Base-by-base conservation (phyloP, 2,797 vertebrate species). In the Brachymystax lenok region DNA sequence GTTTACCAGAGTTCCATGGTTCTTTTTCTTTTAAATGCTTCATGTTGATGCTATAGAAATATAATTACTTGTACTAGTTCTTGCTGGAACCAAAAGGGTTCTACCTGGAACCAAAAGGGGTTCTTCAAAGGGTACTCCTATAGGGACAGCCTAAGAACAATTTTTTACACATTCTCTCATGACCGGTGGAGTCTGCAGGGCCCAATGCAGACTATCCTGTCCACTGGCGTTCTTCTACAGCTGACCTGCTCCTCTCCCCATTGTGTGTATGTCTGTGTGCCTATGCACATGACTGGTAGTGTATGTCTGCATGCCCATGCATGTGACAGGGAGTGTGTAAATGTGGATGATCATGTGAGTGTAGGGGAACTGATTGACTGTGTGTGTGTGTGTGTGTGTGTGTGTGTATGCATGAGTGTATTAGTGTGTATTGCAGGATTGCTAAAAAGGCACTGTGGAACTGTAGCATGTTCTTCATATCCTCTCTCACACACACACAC, bases 321-420 rank as follows among this genome's bases (percentile, higher is more conserved):
- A 61, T 61, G 59, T 19, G 59, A 61, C 59, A 61, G 59, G 59
- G n/a, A 61, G 59, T 24, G 8, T 61, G 59, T 61, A 61, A 61
- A 61, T 61, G 21, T 61, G 56, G 3, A 61, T 61, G 21, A 61
- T 24, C n/a, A 61, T 61, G 8, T 61, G 59, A 61, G 59, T 61
- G 59, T 10, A 24, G 21, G 59, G 64, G 64, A 28, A 33, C 27
- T 83, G 79, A 28, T 21, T 80, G 71, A 10, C 70, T 77, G 17
- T 46, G n/a, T 64, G 69, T 69, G 17, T 74, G 33, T 75, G 64
- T 46, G 21, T 79, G 61, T 33, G 46, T n/a, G 73, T 33, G 64
- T 54, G 4, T 19, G 40, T 56, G 59, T 73, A 33, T 5, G 5
- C 33, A 6, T 52, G 4, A 13, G 40, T 56, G 59, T 74, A 56